Evolutionary conservation across 2,888 invertebrate genomes (phyloP), one percentile per base, ranked within the genome.

Genomic region (Zelleria hepariella): DNA sequence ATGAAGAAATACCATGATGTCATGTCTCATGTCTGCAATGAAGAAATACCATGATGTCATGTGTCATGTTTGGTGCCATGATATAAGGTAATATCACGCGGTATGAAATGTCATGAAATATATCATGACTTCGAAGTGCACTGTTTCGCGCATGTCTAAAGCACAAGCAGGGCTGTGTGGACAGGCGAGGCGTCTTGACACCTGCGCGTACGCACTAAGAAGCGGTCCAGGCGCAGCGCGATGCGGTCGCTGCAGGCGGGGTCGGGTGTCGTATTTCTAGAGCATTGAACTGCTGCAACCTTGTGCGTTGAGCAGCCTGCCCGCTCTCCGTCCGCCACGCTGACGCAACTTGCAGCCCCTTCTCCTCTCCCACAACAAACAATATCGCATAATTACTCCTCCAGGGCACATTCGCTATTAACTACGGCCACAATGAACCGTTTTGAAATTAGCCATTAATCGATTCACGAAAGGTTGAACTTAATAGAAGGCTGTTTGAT

Each of bases 251-350:
- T 70, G 86, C 85, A 86, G 86, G 83, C n/a, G 53, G 58, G 52
- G 23, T 18, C 57, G n/a, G 77, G 77, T 81, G 75, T 86, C 78
- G 80, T 86, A 84, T 86, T 86, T 86, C 84, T 88, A 86, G 88
- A 87, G 85, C 87, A 86, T 86, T 88, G 87, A 88, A 87, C 87
- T 84, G 86, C 80, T 78, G 81, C 87, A 87, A 87, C 88, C 88
- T 88, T 88, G 88, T 86, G 80, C 80, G 78, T 87, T 87, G 87
- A 86, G 85, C 69, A 77, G 81, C 80, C 73, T 86, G 86, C 82
- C 80, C 73, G 86, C 87, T 82, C 84, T 86, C 86, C 85, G 86
- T 74, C 80, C 70, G 72, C 74, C 51, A 48, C 59, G 78, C 80
- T 86, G 85, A 86, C 84, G 86, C 86, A 87, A 87, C 79, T 73